Evolutionary conservation across 2,113 vertebrate genomes (phyloP).

Genomic region (Muscicapa adusta): DNA sequence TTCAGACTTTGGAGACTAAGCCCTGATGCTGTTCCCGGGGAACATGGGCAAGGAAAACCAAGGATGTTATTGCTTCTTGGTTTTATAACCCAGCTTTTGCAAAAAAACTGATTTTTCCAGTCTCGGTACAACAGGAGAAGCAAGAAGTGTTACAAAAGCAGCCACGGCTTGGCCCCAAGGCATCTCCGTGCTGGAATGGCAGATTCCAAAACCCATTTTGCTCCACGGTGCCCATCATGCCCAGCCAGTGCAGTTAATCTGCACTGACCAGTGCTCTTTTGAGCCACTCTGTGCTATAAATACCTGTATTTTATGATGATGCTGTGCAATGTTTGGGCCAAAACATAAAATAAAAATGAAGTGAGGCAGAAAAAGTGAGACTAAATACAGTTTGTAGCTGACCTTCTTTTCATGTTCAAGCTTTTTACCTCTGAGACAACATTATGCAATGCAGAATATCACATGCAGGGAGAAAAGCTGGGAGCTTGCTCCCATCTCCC

Average conservation of each 20-base stretch:
- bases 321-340: not conserved
- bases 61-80: not conserved
- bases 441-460: not conserved
- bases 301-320: not conserved
- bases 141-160: not conserved
- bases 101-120: not conserved
- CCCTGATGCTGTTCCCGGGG: not conserved
- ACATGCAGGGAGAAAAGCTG: not conserved
- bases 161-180: not conserved
- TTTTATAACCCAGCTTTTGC: not conserved
- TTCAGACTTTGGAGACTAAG: not conserved
- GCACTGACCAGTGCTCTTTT: not conserved
- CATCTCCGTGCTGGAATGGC: not conserved
- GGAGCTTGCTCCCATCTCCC: not conserved
- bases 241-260: not conserved
- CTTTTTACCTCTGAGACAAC: slow-evolving; percentile 12
- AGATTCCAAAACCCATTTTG: not conserved
- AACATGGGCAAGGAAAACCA: not conserved
- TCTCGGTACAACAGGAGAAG: not conserved
- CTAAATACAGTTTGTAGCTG: not conserved
- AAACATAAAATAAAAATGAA: not conserved
- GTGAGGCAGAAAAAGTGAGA: not conserved
- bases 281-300: not conserved
- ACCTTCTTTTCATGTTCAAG: not conserved
- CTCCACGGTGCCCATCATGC: not conserved